These are phyloP conservation scores for Sylvilagus floridanus DNA, from an alignment of 2,797 vertebrate species.

Conservation along the genomic window DNA sequence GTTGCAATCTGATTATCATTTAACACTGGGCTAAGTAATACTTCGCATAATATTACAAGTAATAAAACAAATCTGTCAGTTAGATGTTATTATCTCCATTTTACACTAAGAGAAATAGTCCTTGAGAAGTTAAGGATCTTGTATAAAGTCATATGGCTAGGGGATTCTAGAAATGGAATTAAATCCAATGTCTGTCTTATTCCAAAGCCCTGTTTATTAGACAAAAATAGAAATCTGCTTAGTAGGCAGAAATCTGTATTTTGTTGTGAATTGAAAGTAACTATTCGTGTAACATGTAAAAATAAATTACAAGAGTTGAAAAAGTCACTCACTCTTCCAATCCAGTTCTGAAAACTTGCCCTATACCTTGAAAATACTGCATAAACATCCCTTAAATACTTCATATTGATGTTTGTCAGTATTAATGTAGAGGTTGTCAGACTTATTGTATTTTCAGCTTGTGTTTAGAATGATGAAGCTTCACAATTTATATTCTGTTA, in stretches of 20 bases:
- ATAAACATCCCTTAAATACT: not conserved
- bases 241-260: not conserved
- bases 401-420: not conserved
- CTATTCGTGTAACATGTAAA: not conserved
- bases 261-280: not conserved
- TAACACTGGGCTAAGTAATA: not conserved
- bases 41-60: not conserved
- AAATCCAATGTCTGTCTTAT: not conserved
- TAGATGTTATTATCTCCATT: not conserved
- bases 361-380: not conserved
- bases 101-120: not conserved
- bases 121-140: constrained; percentile 5
- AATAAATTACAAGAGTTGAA: not conserved
- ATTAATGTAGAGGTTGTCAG: not conserved
- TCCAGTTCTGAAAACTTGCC: not conserved
- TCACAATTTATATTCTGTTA: not conserved
- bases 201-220: not conserved
- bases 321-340: not conserved
- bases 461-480: not conserved
- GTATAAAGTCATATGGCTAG: not conserved
- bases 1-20: not conserved
- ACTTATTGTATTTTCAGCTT: not conserved
- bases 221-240: too few relatives aligned
- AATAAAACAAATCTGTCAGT: not conserved
- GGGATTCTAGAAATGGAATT: not conserved